Evolutionary conservation across 2,113 vertebrate species (phyloP), one percentile per base, ranked within the genome.

Genomic region (Varanus salvator): DNA sequence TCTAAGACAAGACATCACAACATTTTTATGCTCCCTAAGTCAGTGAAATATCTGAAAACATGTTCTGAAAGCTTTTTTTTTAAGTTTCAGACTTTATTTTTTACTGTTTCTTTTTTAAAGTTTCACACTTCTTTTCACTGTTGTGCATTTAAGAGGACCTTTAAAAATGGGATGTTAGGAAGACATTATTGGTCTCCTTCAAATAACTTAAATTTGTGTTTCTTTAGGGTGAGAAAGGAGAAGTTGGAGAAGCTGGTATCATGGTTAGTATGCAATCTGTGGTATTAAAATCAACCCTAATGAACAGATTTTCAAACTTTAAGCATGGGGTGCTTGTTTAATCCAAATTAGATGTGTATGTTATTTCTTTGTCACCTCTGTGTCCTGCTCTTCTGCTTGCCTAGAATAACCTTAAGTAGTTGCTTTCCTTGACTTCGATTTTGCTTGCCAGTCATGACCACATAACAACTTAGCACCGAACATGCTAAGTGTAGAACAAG

Each of bases 221-320:
- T 93, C 90, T 76, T 21, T 92, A 97, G 97, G 97, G 97, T 81
- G 92, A 95, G 92, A 96, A 97, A 97, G 98, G 98, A 69, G 97
- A 97, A 86, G 94, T 97, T 0, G 98, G 98, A 89, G 97, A 95
- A 81, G 96, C 97, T 3, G 98, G 98, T 6, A 52, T 92, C 76
- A 94, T 92, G 96, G 98, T 99, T 89, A 97, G 97, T 97, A 94
- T 72, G 60, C 72, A 29, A 34, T 76, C n/a, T 81, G 29, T 5
- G 34, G 11, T 31, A 21, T 11, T 54, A 0, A 0, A 29, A 15
- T 34, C 27, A 48, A 8, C 71, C 23, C 6, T n/a, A 48, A 60
- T 77, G 0, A 29, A 77, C 48, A 77, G 15, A 71, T 77, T 44
- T 69, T 82, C 57, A 44, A 34, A 17, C 48, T 8, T 27, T 27